Evolutionary conservation across 2,113 vertebrate genomes (phyloP).

Genomic region (Tichodroma muraria): DNA sequence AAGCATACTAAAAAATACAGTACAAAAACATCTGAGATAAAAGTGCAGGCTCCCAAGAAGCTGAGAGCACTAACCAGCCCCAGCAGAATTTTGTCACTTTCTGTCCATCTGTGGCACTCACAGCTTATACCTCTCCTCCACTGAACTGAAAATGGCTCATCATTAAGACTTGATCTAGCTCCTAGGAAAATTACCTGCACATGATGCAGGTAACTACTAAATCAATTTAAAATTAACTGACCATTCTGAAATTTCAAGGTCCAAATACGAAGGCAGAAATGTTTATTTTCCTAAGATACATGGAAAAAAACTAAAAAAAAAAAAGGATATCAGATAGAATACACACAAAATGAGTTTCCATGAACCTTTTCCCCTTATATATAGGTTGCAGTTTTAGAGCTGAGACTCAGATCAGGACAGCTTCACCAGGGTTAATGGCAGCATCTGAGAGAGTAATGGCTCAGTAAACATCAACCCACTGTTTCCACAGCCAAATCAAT

Average conservation of each 20-base stretch:
- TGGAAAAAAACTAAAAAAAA: not conserved
- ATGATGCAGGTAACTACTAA: not conserved
- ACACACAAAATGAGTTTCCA: not conserved
- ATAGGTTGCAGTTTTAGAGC: not conserved
- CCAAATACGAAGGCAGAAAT: not conserved
- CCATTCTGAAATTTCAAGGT: not conserved
- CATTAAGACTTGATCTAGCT: not conserved
- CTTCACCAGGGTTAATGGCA: not conserved
- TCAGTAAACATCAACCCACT: rapidly evolving
- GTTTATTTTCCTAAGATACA: not conserved
- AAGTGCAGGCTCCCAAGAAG: not conserved
- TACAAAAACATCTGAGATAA: not conserved
- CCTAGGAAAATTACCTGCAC: not conserved
- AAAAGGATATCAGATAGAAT: not conserved
- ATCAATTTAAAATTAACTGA: not conserved
- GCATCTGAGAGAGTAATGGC: not conserved
- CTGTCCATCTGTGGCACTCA: not conserved
- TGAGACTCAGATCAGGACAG: not conserved
- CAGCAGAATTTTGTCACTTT: not conserved
- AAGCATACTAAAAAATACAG: not conserved
- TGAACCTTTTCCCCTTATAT: not conserved
- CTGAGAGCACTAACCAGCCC: not conserved
- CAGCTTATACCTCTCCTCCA: not conserved
- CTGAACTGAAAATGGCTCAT: not conserved
- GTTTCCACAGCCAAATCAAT: not conserved